phyloP scores from a whole-genome alignment of 2,113 vertebrate genomes.

The Pollimyrus isidori region DNA sequence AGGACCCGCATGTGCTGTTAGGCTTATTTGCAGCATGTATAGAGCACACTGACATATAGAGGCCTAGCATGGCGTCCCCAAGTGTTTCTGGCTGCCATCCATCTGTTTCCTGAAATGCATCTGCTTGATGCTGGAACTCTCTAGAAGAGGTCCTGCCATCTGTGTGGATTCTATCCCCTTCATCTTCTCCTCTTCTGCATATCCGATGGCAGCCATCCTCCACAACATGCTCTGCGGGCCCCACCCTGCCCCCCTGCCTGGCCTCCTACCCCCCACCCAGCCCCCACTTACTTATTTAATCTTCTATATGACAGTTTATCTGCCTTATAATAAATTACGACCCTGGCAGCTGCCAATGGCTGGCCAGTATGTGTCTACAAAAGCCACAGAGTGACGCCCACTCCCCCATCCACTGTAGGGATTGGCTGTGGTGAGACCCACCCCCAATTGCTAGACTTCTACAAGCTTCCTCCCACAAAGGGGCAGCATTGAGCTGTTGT shows the following conservation, averaged over 20 bases:
- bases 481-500: conserved; percentile 1
- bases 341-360: conserved; percentile 52
- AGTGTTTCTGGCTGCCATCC: not conserved
- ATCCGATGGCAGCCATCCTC: conserved; percentile 48
- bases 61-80: not conserved
- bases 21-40: conserved; percentile 22
- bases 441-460: not conserved
- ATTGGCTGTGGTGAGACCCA: not conserved
- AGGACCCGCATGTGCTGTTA: conserved; percentile 16
- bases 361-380: conserved; percentile 24
- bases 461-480: not conserved
- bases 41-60: not conserved
- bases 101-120: too few species aligned
- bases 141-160: not conserved
- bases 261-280: conserved; percentile 49
- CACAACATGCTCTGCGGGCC: conserved; percentile 57
- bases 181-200: conserved; percentile 36
- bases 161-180: conserved; percentile 20
- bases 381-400: not conserved
- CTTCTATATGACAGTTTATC: conserved; percentile 57
- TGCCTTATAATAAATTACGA: conserved; percentile 44
- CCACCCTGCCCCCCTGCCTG: conserved; percentile 58
- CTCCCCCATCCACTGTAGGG: conserved; percentile 12
- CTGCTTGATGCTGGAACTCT: not conserved
- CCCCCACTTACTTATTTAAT: conserved; percentile 54